Evolutionary conservation across 1,140 invertebrate genomes (phyloP), one percentile per base, ranked within the genome.

Genomic region (Lamellibrachia luymesi): DNA sequence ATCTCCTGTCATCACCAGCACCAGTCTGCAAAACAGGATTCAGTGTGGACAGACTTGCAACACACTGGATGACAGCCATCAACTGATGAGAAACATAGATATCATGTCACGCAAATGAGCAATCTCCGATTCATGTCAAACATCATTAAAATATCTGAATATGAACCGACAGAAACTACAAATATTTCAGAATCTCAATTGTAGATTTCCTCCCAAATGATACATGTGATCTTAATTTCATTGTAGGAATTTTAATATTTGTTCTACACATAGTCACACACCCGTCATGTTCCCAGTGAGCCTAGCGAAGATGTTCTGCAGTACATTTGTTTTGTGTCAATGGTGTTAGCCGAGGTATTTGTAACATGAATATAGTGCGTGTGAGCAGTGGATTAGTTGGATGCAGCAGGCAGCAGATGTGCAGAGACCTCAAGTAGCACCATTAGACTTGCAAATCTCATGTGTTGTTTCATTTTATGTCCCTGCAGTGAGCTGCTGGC

Each of bases 391-490:
- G 4, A 80, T 80, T 80, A 80, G 64, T 80, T 80, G 64, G 64
- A 38, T 80, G 64, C 7, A 22, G 64, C 25, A 80, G 64, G 64
- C 52, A 80, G 64, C 64, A 80, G 13, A 80, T 22, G 17, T 10
- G 64, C 64, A 80, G 64, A 80, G 64, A 80, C 6, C 64, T 80
- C 64, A 80, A 80, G 64, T 80, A 80, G 64, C 64, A 80, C 64
- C 13, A 80, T 80, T 80, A 80, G 64, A 80, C 64, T 80, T 80
- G 64, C 64, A 80, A 80, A 80, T 80, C 64, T 80, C 64, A 80
- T 80, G 64, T 80, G 64, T 22, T 80, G 64, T 80, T 80, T 80
- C 64, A 80, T 80, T 80, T 80, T 80, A 80, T 80, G 64, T 80
- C 64, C 25, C 25, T 22, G 17, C 25, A 80, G 64, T 80, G 64